Evolutionary conservation across 2,113 vertebrate species (phyloP).

Genomic region (Mobula birostris): DNA sequence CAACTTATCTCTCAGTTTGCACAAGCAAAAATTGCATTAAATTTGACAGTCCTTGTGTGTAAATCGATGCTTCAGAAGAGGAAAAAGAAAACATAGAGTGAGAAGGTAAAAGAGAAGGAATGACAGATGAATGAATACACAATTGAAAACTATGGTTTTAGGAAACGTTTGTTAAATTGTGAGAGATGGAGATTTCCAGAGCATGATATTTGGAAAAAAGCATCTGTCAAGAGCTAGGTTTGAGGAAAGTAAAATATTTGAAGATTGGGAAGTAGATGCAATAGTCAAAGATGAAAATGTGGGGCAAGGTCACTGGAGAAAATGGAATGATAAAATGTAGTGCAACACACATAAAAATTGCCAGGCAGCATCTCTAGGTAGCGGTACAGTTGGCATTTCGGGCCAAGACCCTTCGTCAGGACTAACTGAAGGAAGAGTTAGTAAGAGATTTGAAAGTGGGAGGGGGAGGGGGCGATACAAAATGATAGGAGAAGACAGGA

Average conservation of each 20-base stretch:
- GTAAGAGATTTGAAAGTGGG: too few species aligned
- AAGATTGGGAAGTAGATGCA: neutral
- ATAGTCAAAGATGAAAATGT: neutral
- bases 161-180: neutral
- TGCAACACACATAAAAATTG: too few species aligned
- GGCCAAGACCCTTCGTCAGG: too few species aligned
- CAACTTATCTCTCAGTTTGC: slow-evolving; percentile 26
- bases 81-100: neutral
- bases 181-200: neutral
- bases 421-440: too few species aligned
- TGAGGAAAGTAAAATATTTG: neutral
- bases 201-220: neutral
- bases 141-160: neutral
- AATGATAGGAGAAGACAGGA: too few species aligned
- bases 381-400: too few species aligned
- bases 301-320: neutral
- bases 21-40: slow-evolving; percentile 1
- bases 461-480: too few species aligned
- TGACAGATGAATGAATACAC: neutral
- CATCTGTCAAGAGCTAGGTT: neutral
- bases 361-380: too few species aligned
- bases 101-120: neutral
- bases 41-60: neutral
- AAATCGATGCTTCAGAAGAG: neutral
- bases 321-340: neutral